These are phyloP conservation scores for Cynaeus angustus DNA, from an alignment of 2,888 invertebrate genomes.

Conservation along the genomic window DNA sequence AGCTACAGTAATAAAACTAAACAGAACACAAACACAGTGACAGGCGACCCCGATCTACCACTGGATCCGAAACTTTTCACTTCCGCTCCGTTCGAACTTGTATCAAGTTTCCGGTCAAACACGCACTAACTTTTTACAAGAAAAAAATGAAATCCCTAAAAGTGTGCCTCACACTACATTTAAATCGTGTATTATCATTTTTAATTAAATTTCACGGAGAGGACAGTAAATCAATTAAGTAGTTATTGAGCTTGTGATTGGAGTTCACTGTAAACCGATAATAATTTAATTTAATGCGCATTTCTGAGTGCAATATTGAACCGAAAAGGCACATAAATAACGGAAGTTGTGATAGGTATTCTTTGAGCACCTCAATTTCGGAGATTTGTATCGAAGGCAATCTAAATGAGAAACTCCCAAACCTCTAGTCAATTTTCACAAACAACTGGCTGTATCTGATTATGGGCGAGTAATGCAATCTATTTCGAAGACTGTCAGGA, in stretches of 20 bases:
- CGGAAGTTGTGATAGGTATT: slow-evolving; percentile 11
- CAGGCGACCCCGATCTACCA: slow-evolving; percentile 44
- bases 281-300: slow-evolving; percentile 43
- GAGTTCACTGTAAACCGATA: slow-evolving; percentile 42
- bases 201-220: slow-evolving; percentile 48
- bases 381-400: slow-evolving; percentile 52
- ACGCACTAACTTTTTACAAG: slow-evolving; percentile 40
- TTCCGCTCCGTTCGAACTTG: slow-evolving; percentile 46
- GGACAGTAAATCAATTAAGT: slow-evolving; percentile 50
- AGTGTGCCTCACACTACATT: slow-evolving; percentile 8
- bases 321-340: slow-evolving; percentile 13
- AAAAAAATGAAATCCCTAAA: slow-evolving; percentile 12
- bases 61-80: slow-evolving; percentile 52
- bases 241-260: slow-evolving; percentile 46
- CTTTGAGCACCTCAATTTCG: slow-evolving; percentile 27
- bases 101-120: slow-evolving; percentile 53
- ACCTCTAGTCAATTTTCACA: slow-evolving; percentile 57
- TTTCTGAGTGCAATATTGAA: slow-evolving; percentile 3
- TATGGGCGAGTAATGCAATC: slow-evolving; percentile 53
- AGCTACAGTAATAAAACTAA: slow-evolving; percentile 53
- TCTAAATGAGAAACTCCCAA: slow-evolving; percentile 58
- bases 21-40: slow-evolving; percentile 49
- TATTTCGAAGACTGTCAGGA: slow-evolving; percentile 48
- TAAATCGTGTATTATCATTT: slow-evolving; percentile 46
- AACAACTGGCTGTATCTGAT: slow-evolving; percentile 53